Base-by-base conservation (phyloP, 2,888 invertebrate species). In the Allophyes oxyacanthae region DNA sequence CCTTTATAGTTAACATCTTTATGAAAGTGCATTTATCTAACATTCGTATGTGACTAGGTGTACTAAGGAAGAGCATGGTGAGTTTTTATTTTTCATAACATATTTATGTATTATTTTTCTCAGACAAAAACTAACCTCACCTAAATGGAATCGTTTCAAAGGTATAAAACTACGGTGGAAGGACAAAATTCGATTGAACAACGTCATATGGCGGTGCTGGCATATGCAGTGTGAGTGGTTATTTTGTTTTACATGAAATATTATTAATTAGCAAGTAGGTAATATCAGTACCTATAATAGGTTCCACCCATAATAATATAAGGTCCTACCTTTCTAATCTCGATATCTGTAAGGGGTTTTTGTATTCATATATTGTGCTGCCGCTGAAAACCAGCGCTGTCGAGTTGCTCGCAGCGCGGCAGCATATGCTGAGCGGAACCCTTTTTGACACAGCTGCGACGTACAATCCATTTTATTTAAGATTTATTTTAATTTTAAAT, bases 161-260 rank as follows among this genome's bases (percentile, higher is more conserved):
- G 99, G 99, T 71, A 97, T 99, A 83, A 97, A 99, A 82, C 94
- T 99, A 68, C 96, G 98, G 81, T 98, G 99, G 97, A 99, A 99
- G 93, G 99, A 99, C 95, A 99, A 99, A 94, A 99, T 99, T 84
- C 96, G 99, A 77, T 95, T 99, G 81, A 99, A 99, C 96, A 99
- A 99, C 94, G 99, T 99, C 78, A 99, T 99, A 85, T 99, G 99
- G 99, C 96, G 99, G 88, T 99, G 99, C 89, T 99, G 99, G 99
- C 99, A 99, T 91, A 98, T 99, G 97, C 99, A 99, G 91, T 99
- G 98, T 98, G 92, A 96, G 96, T 75, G 28, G 9, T 26, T 3
- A 13, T 2, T 26, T 3, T 28, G 20, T 14, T 28, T 9, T 14
- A 8, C 28, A 4, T 28, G 1, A 6, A 28, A 28, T 6, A 28